Evolutionary conservation across 2,888 invertebrate species (phyloP), one percentile per base, ranked within the genome.

Genomic region (Ormyrus rosae): DNA sequence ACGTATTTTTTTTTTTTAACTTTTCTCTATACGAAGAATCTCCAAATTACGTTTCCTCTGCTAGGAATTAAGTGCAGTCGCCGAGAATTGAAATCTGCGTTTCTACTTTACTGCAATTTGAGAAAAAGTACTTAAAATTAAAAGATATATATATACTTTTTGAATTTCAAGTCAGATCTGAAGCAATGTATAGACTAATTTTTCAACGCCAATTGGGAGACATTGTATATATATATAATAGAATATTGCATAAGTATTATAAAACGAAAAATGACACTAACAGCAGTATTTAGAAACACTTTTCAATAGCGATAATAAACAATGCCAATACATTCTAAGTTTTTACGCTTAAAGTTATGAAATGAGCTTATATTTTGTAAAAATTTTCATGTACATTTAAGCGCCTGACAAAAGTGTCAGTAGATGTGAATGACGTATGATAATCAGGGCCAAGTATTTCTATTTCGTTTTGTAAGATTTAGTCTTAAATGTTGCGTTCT

Each of bases 341-440:
- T 75, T 51, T 72, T 60, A 64, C 73, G 76, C 73, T 79, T 64
- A 63, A 55, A 73, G n/a, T 34, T 51, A 67, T 19, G 68, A 68
- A 58, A 78, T 65, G 77, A 74, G 76, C 73, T 78, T 81, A 74
- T 78, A 78, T 78, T 78, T 81, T 78, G 70, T 74, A 69, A 74
- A 74, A 70, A 34, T 78, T 77, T 77, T 73, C 60, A 61, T 71
- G 56, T 76, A 75, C 45, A 60, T 11, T 19, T 56, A 69, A 51
- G 34, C 1, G 45, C 10, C 7, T 45, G 48, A 19, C 13, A 51
- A 53, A 58, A 13, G 19, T 55, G 53, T 63, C 51, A 51, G 50
- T 76, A 63, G 34, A 11, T 58, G 58, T 53, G 50, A 10, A 46
- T 60, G 50, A 55, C 11, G n/a, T 50, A 68, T 6, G 7, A 11